phyloP scores from a whole-genome alignment of 2,888 invertebrate species.

The Andricus curvator region DNA sequence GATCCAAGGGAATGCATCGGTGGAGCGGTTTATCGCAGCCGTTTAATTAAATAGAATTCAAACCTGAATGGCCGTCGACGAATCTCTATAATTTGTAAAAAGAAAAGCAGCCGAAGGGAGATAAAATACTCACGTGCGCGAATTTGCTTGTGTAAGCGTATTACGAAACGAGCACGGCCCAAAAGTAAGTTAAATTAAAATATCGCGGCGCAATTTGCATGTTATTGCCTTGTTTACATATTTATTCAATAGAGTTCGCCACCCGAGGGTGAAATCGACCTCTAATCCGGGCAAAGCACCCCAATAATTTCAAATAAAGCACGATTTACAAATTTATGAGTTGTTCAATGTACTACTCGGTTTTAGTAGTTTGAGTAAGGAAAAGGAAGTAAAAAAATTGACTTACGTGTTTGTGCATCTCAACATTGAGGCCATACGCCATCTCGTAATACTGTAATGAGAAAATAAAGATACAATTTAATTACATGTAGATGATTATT shows the following conservation, averaged over 20 bases:
- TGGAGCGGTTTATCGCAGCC: constrained; percentile 21
- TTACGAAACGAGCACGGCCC: not conserved
- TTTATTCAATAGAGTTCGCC: constrained; percentile 67
- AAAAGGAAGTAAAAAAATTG: not conserved
- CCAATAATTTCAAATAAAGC: constrained; percentile 64
- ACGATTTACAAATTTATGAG: constrained; percentile 54
- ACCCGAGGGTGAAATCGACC: constrained; percentile 58
- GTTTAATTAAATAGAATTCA: constrained; percentile 30
- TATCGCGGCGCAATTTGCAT: constrained; percentile 72
- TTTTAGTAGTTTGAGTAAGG: constrained; percentile 51
- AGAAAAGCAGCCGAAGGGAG: not conserved
- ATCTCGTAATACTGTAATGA: constrained; percentile 97
- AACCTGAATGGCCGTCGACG: constrained; percentile 16
- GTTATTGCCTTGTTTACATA: constrained; percentile 76
- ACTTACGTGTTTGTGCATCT: constrained; percentile 98
- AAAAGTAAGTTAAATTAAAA: constrained; percentile 53
- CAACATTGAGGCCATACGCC: constrained; percentile 98
- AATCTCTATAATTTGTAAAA: constrained; percentile 8
- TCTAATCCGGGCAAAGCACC: constrained; percentile 56
- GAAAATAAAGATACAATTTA: constrained; percentile 50
- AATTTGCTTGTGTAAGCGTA: not conserved
- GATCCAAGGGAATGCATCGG: constrained; percentile 25
- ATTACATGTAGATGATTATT: not conserved
- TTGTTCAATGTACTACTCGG: constrained; percentile 51
- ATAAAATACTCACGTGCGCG: constrained; percentile 14